These are phyloP conservation scores for Cydia pomonella DNA, from an alignment of 1,140 invertebrate genomes.

Conservation along the genomic window DNA sequence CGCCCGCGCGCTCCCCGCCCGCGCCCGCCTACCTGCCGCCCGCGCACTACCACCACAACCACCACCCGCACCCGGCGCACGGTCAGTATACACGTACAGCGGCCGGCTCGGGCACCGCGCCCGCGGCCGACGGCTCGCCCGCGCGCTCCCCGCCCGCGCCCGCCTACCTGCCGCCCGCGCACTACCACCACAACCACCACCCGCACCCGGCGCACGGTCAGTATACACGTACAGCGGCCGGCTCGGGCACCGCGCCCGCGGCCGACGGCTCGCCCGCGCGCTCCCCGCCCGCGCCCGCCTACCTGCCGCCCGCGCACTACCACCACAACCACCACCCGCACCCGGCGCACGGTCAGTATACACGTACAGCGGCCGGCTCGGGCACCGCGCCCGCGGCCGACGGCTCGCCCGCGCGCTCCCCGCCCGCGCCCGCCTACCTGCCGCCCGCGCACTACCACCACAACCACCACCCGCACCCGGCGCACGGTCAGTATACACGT, in stretches of 20 bases:
- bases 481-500: too few species aligned
- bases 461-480: too few species aligned
- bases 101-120: constrained; percentile 39
- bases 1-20: constrained; percentile 82
- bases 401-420: too few species aligned
- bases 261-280: constrained; percentile 50
- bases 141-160: constrained; percentile 86
- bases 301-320: constrained; percentile 93
- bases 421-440: too few species aligned
- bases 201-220: constrained; percentile 55
- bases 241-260: constrained; percentile 40
- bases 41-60: constrained; percentile 87
- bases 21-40: constrained; percentile 91
- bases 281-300: constrained; percentile 89
- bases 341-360: constrained; percentile 50
- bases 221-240: constrained; percentile 28
- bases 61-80: constrained; percentile 58
- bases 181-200: constrained; percentile 84
- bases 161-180: constrained; percentile 91
- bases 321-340: constrained; percentile 68
- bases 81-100: constrained; percentile 39
- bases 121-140: constrained; percentile 43
- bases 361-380: background rate
- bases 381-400: too few species aligned
- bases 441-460: too few species aligned